Evolutionary conservation across 2,888 invertebrate genomes (phyloP), one percentile per base, ranked within the genome.

Genomic region (Catocala fraxini): DNA sequence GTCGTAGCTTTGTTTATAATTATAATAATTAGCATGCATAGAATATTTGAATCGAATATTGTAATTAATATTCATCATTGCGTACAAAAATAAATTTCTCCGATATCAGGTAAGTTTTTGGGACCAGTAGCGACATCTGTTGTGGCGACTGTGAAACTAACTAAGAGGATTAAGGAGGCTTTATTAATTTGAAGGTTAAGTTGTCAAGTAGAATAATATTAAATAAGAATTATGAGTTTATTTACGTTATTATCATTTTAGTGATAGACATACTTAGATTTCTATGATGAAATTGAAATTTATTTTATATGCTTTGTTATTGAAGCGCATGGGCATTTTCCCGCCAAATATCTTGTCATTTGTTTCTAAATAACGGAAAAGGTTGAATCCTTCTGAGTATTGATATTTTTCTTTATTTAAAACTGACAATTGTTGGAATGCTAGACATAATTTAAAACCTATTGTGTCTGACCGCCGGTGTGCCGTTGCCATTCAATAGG

Each of bases 61-160:
- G 49, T 1, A 34, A 43, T 35, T 41, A 35, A n/a, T 51, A 51
- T 51, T 51, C 9, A 35, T 51, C 35, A 12, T 51, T 35, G 51
- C 39, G 7, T 51, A 9, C 7, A 11, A 13, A 35, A 51, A 51
- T 12, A 35, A 9, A 9, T 51, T 35, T 35, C 6, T n/a, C 2
- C 1, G 35, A 39, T 0, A 39, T 39, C 9, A 39, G 25, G 6
- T n/a, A 48, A 5, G 4, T 4, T 11, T 62, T 63, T 6, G n/a
- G 45, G 6, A 78, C 80, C 67, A 43, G 70, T 76, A 77, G 41
- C 81, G 84, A 80, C 84, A 83, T 83, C 83, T 83, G 45, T 70
- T 75, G 70, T 6, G 5, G 33, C 11, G n/a, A 9, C 4, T n/a
- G 34, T 7, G n/a, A 9, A 48, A 33, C 33, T 33, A n/a, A 33